A percentile compares a stretch with the other conserved stretches of the same genome.
Conservation (phyloP, 1,140 invertebrate species). For the Aricia agestis region DNA sequence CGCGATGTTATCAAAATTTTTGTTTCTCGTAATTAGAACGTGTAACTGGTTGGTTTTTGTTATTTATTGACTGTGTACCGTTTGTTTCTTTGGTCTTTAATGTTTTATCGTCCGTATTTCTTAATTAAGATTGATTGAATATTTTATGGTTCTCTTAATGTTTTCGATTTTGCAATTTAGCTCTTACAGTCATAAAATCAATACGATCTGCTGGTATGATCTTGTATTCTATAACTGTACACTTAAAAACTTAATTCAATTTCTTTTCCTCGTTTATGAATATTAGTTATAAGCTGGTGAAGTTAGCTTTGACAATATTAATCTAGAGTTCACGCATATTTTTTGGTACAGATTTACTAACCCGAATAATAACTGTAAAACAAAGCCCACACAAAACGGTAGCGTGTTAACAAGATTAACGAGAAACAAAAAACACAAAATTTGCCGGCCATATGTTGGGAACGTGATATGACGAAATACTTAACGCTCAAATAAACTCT, state of each 20-base stretch:
- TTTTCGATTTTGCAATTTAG: not conserved
- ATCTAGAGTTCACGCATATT: too few species aligned
- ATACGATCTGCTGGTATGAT: not conserved
- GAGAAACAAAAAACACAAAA: slow-evolving; percentile 58
- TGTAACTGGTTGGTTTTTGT: slow-evolving; percentile 47
- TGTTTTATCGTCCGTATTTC: not conserved
- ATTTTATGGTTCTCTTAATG: not conserved
- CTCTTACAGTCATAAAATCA: not conserved
- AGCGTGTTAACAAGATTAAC: slow-evolving; percentile 47
- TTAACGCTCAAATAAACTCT: slow-evolving; percentile 68
- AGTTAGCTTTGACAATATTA: too few species aligned
- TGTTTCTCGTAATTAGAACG: slow-evolving; percentile 74
- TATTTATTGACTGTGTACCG: slow-evolving; percentile 21
- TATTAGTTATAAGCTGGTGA: too few species aligned
- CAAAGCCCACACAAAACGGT: slow-evolving; percentile 54
- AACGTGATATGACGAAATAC: slow-evolving; percentile 57
- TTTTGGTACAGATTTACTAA: not conserved
- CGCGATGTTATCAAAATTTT: slow-evolving; percentile 64
- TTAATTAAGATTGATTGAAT: not conserved
- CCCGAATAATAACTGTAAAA: not conserved
- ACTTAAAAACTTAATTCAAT: not conserved
- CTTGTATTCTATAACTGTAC: not conserved
- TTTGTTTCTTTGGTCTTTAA: slow-evolving; percentile 11
- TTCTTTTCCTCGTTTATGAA: too few species aligned
- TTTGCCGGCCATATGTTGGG: slow-evolving; percentile 63